Percentiles rank a stretch among this genome's conserved stretches.
phyloP scores from a whole-genome alignment of 2,888 invertebrate genomes.

The Coleophora flavipennella region DNA sequence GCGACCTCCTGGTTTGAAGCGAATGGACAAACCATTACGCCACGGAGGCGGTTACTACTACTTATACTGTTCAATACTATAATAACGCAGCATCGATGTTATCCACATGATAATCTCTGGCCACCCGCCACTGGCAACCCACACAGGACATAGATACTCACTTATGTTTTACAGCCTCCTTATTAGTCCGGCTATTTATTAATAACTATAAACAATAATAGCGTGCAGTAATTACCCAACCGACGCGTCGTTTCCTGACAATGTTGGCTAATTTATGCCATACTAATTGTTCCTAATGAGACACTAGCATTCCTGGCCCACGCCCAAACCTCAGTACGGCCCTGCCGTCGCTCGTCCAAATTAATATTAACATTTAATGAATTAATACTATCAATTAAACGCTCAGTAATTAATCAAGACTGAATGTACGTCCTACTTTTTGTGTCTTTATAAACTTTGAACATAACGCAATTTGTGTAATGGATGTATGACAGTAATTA shows the following conservation, averaged over 20 bases:
- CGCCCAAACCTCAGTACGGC: slow-evolving; percentile 20
- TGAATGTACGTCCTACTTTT: slow-evolving; percentile 5
- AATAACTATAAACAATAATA: slow-evolving; percentile 4
- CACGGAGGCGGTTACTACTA: no score
- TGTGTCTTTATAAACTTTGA: no score
- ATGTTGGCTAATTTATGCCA: slow-evolving; percentile 50
- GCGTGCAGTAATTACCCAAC: slow-evolving; percentile 16
- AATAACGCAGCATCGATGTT: no score
- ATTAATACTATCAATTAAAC: slow-evolving; percentile 18
- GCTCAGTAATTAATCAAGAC: slow-evolving; percentile 11
- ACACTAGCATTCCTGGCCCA: slow-evolving; percentile 43
- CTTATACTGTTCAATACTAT: no score
- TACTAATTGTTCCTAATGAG: slow-evolving; percentile 61
- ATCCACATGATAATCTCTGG: no score
- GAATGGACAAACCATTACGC: no score
- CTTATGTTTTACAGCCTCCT: slow-evolving; percentile 15
- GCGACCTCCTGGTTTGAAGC: no score
- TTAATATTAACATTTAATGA: slow-evolving; percentile 17
- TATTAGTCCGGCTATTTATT: slow-evolving; percentile 1
- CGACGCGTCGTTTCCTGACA: slow-evolving; percentile 27
- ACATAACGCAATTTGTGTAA: no score
- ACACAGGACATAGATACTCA: no score
- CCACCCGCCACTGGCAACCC: no score
- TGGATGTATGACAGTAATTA: no score
- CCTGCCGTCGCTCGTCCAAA: slow-evolving; percentile 9